These are phyloP conservation scores for Drosophila sucinea DNA, from an alignment of 1,140 invertebrate species.

Conservation along the genomic window DNA sequence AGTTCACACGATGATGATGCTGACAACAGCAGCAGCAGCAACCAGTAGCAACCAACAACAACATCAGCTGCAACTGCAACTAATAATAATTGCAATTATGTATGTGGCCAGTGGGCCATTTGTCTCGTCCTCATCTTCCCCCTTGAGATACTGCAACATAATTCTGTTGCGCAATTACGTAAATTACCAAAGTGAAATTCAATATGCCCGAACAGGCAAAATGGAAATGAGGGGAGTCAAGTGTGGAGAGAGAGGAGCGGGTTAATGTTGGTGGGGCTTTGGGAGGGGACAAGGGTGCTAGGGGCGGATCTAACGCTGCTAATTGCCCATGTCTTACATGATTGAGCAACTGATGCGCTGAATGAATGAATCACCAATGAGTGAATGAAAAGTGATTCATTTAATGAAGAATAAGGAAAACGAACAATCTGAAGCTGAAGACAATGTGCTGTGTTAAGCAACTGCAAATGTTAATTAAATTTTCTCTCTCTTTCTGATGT, in stretches of 20 bases:
- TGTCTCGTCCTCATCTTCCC: not conserved
- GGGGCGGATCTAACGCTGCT: constrained; percentile 32
- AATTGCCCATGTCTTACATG: constrained; percentile 67
- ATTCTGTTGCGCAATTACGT: constrained; percentile 69
- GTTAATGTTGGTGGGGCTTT: not conserved
- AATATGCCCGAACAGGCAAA: constrained; percentile 60
- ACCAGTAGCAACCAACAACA: constrained; percentile 8
- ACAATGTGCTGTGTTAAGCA: not conserved
- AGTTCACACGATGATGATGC: constrained; percentile 15
- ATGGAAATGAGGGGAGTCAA: constrained; percentile 29
- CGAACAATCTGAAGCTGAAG: not conserved
- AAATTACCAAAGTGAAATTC: constrained; percentile 74
- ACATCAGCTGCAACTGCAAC: constrained; percentile 27
- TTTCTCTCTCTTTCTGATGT: too few species aligned
- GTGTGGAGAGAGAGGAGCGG: not conserved
- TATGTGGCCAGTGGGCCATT: constrained; percentile 29
- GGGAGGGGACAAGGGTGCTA: constrained; percentile 7
- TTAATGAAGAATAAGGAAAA: not conserved
- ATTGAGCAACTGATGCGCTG: constrained; percentile 45
- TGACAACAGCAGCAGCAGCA: not conserved
- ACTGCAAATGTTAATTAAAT: not conserved
- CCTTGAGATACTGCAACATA: constrained; percentile 26
- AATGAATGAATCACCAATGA: not conserved
- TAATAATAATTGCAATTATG: constrained; percentile 59
- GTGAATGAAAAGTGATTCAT: not conserved